Base-by-base conservation (phyloP, 2,888 invertebrate species). In the Apeira syringaria region DNA sequence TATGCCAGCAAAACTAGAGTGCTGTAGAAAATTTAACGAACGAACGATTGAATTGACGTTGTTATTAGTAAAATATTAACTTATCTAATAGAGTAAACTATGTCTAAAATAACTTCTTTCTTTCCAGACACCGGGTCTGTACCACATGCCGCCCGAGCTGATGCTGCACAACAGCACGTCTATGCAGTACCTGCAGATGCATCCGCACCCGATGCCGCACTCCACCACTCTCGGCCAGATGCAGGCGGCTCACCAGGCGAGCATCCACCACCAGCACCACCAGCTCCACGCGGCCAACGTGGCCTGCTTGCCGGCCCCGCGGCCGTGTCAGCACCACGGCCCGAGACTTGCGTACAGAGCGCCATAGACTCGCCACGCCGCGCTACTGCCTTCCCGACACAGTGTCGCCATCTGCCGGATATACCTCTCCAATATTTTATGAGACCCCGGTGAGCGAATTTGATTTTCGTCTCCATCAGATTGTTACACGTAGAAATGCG, bases 131-230 rank as follows among this genome's bases (percentile, higher is more conserved):
- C 85, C 87, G 55, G 77, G 87, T 53, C 73, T 87, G 65, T 88
- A 88, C 77, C 84, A 85, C 74, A 87, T 86, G 88, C 89, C 89
- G 74, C 89, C 89, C 17, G 88, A 87, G 68, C 67, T 87, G 69
- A 56, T 84, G 82, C 63, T 86, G 63, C 87, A 86, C 71, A 68
- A 64, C 71, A 84, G 86, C 69, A 66, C 82, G 27, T 85, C 86
- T 31, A 68, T 83, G 81, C 87, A 85, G 59, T 86, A 80, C 60
- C 72, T 84, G 51, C 84, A 81, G 58, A 66, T 79, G 78, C 86
- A 81, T 47, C 75, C 75, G 45, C 86, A 81, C 48, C 76, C 75
- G 47, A 65, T 74, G 64, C 61, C 59, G 28, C 66, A 62, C 45
- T 58, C 61, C 40, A 60, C 53, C 24, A 58, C 52, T 26, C 44